Percentiles rank a stretch among this genome's conserved stretches.
These are phyloP conservation scores for Thinocorus orbignyianus DNA, from an alignment of 2,113 vertebrate species.

Conservation along the genomic window DNA sequence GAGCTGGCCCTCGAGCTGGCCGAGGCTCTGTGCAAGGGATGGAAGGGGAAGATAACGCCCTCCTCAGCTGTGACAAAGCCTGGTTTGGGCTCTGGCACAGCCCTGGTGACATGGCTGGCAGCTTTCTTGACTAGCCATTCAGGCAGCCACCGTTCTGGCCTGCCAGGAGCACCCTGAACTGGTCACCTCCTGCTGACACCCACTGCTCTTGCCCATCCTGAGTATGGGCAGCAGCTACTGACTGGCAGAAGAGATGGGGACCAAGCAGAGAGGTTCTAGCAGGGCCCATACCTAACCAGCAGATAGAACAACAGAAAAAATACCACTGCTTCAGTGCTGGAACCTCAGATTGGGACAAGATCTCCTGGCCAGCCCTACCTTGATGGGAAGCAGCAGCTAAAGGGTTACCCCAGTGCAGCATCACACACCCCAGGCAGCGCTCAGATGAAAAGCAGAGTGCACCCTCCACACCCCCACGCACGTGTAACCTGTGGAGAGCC, in stretches of 20 bases:
- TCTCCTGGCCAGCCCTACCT: not conserved
- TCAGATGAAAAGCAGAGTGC: not conserved
- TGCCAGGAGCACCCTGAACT: not conserved
- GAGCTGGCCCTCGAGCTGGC: not conserved
- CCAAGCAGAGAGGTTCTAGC: not conserved
- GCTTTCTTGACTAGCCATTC: not conserved
- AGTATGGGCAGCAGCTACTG: not conserved
- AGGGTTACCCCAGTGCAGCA: not conserved
- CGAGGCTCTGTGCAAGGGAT: not conserved
- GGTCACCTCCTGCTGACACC: not conserved
- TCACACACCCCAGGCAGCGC: not conserved
- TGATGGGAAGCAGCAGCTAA: not conserved
- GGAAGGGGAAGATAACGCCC: not conserved
- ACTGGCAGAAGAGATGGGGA: not conserved
- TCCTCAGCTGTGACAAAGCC: not conserved
- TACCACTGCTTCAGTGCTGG: not conserved
- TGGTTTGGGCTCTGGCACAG: not conserved
- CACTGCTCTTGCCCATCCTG: rapidly evolving
- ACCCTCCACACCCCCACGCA: not conserved
- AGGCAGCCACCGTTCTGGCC: too few species aligned
- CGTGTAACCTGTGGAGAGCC: not conserved
- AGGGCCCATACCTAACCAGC: not conserved
- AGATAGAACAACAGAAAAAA: too few species aligned
- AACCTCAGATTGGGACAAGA: rapidly evolving
- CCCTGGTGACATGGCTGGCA: not conserved